Conservation (phyloP, 2,797 vertebrate genomes). For the Avahi laniger region DNA sequence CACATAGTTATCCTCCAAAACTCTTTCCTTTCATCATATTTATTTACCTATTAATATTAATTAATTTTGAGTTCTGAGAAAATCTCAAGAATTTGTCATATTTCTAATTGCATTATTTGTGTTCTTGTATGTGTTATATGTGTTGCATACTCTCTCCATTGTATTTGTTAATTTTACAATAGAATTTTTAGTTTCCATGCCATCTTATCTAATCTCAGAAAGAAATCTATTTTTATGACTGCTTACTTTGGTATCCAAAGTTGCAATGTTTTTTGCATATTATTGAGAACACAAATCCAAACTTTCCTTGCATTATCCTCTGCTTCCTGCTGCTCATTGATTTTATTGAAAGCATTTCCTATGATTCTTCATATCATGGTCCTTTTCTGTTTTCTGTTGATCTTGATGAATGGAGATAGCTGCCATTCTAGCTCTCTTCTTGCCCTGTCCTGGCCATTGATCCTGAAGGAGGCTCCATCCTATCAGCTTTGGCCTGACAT, state of each 20-base stretch:
- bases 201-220: conserved; percentile 6
- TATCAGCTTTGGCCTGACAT: background rate
- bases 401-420: background rate
- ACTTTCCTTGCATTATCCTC: background rate
- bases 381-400: background rate
- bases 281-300: background rate
- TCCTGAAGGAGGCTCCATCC: background rate
- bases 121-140: background rate
- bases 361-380: background rate
- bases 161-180: background rate
- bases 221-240: background rate
- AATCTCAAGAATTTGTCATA: background rate
- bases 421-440: background rate
- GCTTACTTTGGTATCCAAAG: background rate
- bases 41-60: background rate
- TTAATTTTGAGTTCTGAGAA: background rate
- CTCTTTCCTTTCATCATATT: background rate
- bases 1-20: background rate
- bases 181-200: background rate
- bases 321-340: background rate
- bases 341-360: background rate
- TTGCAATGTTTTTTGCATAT: background rate
- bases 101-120: background rate
- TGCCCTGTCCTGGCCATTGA: background rate
- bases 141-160: background rate